Base-by-base conservation (phyloP, 2,888 invertebrate species). In the Agrypnus murinus region DNA sequence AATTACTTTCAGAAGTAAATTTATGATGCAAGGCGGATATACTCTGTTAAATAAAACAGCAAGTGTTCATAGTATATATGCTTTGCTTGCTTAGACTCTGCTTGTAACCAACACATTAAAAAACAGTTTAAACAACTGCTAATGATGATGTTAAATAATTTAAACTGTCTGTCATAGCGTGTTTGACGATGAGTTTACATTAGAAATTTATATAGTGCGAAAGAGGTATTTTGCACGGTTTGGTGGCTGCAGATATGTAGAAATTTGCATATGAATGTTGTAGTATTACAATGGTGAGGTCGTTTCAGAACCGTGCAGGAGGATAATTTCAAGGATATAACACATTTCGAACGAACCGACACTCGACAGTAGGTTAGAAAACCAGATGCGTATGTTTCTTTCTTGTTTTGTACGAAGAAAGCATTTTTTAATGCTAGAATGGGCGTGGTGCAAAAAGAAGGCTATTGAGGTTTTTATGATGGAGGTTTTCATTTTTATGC, bases 261-360 rank as follows among this genome's bases (percentile, higher is more conserved):
- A 34, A 38, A 69, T 69, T 65, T 69, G 64, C 69, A 69, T 69
- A 64, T 69, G 69, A 69, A 69, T 69, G 48, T 57, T 46, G 64
- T 50, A 63, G 45, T 55, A 36, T n/a, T 34, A 65, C 69, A 69
- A 69, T 64, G 43, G 65, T 31, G 40, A 57, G 64, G 69, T 59
- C 69, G 64, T 65, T 58, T 58, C n/a, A 48, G 45, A 45, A 63
- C 55, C 58, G 45, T 53, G 45, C 46, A 55, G 46, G 55, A 63
- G 36, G 63, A 63, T 63, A 38, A 45, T 55, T 62, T 57, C 62
- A 57, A 62, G 68, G 68, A 63, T 63, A 38, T 68, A 38, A 63
- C 62, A 63, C 55, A 63, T 66, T 66, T 59, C 17, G 12, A 64
- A 48, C 66, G 46, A 19, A 34, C 66, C 31, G 17, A 34, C 50